These are phyloP conservation scores for Pygocentrus nattereri DNA, from an alignment of 2,797 vertebrate genomes.

Conservation along the genomic window DNA sequence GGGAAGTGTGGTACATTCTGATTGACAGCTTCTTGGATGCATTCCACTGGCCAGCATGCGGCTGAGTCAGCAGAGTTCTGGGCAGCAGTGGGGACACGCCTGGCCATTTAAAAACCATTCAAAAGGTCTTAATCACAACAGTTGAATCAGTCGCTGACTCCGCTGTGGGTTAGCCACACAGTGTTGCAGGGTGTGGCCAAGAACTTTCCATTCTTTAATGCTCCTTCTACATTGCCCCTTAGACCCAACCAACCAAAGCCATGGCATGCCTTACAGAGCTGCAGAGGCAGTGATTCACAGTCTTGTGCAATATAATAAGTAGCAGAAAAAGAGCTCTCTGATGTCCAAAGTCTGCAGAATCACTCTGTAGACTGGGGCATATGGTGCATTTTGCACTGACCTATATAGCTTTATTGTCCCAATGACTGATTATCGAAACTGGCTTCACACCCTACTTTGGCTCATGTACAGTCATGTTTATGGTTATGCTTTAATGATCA, in stretches of 20 bases:
- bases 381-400: not conserved
- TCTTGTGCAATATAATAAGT: not conserved
- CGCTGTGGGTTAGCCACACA: slow-evolving; percentile 2
- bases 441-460: not conserved
- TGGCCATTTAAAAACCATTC: slow-evolving; percentile 42
- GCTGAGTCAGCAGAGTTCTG: slow-evolving; percentile 45
- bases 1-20: slow-evolving; percentile 31
- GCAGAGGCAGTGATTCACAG: not conserved
- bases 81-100: slow-evolving; percentile 41
- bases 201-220: slow-evolving; percentile 27
- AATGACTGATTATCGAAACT: not conserved
- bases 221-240: not conserved
- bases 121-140: slow-evolving; percentile 24
- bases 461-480: not conserved
- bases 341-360: not conserved
- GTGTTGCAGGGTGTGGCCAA: slow-evolving; percentile 41
- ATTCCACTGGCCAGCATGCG: not conserved
- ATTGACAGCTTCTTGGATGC: slow-evolving; percentile 22
- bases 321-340: not conserved
- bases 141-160: slow-evolving; percentile 24
- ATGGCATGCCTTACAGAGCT: not conserved
- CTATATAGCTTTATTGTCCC: not conserved
- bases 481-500: not conserved
- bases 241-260: not conserved
- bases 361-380: not conserved